phyloP scores from a whole-genome alignment of 2,113 vertebrate genomes.

The Spizaetus ornatus region DNA sequence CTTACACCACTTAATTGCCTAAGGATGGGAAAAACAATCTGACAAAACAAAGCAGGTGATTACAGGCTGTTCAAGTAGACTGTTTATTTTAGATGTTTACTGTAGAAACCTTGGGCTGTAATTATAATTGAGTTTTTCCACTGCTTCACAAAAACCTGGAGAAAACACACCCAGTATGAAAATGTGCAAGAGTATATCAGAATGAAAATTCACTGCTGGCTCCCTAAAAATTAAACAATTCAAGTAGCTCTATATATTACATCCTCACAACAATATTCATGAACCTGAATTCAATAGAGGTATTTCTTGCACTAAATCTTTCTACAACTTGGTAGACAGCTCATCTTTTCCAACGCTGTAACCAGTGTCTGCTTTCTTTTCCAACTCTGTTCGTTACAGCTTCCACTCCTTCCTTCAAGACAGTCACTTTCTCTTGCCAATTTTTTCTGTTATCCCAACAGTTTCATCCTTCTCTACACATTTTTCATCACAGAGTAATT shows the following conservation, averaged over 20 bases:
- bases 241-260: neutral
- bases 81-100: neutral
- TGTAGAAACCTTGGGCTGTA: neutral
- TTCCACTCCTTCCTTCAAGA: neutral
- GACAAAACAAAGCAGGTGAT: neutral
- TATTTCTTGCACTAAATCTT: neutral
- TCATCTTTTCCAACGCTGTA: neutral
- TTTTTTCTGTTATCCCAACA: neutral
- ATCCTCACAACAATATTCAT: neutral
- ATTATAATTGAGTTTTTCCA: neutral
- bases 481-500: neutral
- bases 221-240: neutral
- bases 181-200: neutral
- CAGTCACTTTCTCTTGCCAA: fast-evolving
- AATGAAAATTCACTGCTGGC: neutral
- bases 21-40: neutral
- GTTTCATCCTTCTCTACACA: neutral
- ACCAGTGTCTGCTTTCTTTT: neutral
- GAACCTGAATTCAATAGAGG: neutral
- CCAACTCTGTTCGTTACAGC: neutral
- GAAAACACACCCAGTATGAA: neutral
- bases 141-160: neutral
- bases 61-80: neutral
- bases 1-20: neutral
- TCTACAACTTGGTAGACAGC: neutral